Evolutionary conservation across 1,140 invertebrate genomes (phyloP).

Genomic region (Ptiloglossa arizonensis): DNA sequence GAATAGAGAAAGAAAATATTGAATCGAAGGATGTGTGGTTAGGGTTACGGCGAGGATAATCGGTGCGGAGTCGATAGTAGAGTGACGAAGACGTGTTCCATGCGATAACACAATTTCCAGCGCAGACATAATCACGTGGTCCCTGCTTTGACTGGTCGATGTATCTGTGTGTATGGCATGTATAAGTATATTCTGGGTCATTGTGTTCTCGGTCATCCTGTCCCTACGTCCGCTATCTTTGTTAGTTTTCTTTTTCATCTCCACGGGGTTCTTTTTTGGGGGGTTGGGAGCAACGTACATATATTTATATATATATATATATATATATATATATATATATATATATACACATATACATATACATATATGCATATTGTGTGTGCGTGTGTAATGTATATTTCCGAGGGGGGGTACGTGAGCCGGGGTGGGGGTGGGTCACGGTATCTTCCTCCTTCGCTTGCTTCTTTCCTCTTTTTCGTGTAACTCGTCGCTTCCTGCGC

Average conservation of each 20-base stretch:
- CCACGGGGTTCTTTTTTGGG: not conserved
- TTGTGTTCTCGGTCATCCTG: constrained; percentile 57
- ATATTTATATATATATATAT: not conserved
- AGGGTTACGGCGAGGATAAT: constrained; percentile 37
- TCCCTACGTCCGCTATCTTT: constrained; percentile 34
- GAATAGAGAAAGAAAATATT: not conserved
- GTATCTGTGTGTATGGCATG: constrained; percentile 75
- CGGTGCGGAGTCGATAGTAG: constrained; percentile 79
- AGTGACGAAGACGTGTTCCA: constrained; percentile 79
- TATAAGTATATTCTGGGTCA: constrained; percentile 60
- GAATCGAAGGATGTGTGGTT: not conserved
- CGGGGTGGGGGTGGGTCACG: constrained; percentile 24
- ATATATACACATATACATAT: not conserved
- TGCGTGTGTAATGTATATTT: constrained; percentile 14
- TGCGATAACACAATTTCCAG: constrained; percentile 80
- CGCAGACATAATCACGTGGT: constrained; percentile 83
- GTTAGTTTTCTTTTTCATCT: constrained; percentile 22
- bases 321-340: constrained; percentile 1
- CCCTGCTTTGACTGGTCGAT: constrained; percentile 82
- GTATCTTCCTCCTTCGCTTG: constrained; percentile 43
- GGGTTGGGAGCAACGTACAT: not conserved
- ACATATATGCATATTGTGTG: constrained; percentile 4
- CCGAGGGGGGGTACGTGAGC: not conserved
- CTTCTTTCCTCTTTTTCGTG: constrained; percentile 25
- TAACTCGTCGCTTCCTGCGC: constrained; percentile 25